These are phyloP conservation scores for Parapristionchus giblindavisi DNA, from an alignment of 2,888 invertebrate genomes.

Conservation along the genomic window DNA sequence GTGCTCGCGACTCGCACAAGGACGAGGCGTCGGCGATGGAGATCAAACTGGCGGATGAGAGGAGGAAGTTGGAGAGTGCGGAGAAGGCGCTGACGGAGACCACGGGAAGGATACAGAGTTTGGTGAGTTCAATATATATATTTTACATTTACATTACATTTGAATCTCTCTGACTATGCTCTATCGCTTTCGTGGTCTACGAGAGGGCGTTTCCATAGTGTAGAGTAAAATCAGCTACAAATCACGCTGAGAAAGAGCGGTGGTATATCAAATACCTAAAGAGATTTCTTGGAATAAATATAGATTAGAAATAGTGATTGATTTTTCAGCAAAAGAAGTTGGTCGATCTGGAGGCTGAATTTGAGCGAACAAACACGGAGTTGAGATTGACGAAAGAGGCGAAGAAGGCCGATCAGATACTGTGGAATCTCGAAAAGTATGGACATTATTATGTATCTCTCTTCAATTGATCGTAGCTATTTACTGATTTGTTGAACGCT, in stretches of 20 bases:
- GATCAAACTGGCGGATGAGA: conserved; percentile 56
- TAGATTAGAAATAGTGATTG: neutral
- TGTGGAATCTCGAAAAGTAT: conserved; percentile 53
- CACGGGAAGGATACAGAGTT: conserved; percentile 46
- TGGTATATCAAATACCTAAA: no score
- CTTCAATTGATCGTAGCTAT: no score
- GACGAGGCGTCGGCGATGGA: conserved; percentile 60
- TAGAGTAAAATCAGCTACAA: no score
- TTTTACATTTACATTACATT: neutral
- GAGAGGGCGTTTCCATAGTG: no score
- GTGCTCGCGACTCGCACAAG: conserved; percentile 66
- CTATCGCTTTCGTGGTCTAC: no score
- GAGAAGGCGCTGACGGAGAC: conserved; percentile 48
- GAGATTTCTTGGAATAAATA: no score
- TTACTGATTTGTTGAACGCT: no score
- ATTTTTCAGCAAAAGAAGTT: conserved; percentile 76
- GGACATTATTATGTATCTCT: no score
- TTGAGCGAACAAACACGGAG: conserved; percentile 75
- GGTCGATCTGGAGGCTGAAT: conserved; percentile 83
- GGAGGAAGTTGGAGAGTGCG: conserved; percentile 50
- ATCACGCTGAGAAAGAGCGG: no score
- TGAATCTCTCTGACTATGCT: neutral
- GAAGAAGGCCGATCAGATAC: conserved; percentile 63
- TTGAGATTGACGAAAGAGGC: conserved; percentile 62
- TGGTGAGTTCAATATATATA: conserved; percentile 55